Conservation (phyloP, 2,797 vertebrate genomes). For the Notolepis coatsorum region DNA sequence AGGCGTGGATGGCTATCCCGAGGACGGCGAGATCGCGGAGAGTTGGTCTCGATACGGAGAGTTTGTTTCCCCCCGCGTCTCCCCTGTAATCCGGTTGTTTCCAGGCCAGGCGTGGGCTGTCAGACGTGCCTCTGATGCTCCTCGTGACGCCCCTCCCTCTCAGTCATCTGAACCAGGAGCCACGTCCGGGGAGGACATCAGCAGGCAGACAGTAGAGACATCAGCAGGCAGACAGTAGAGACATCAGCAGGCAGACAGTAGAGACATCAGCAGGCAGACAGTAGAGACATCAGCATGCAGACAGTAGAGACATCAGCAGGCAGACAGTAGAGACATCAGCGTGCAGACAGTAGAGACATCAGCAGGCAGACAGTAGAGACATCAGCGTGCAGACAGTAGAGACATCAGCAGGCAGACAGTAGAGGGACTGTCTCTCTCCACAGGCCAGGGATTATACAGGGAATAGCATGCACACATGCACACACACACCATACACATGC, state of each 20-base stretch:
- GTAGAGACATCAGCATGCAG: constrained; percentile 36
- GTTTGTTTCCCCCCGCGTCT: too few species aligned
- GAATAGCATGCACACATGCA: too few species aligned
- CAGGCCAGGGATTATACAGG: constrained; percentile 41
- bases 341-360: too few species aligned
- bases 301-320: constrained; percentile 74
- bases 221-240: constrained; percentile 61
- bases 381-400: too few species aligned
- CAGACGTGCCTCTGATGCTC: constrained; percentile 53
- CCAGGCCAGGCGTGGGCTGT: neutral
- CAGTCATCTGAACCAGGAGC: constrained; percentile 63
- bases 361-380: constrained; percentile 59
- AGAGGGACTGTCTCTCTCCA: constrained; percentile 50
- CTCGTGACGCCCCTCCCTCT: constrained; percentile 61
- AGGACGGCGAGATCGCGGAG: too few species aligned
- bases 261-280: constrained; percentile 67
- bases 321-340: constrained; percentile 45
- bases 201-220: constrained; percentile 56
- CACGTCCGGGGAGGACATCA: constrained; percentile 62
- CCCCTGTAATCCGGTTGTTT: too few species aligned
- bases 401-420: constrained; percentile 68
- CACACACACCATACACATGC: constrained; percentile 2
- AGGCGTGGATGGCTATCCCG: too few species aligned
- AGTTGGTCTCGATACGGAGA: too few species aligned
- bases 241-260: constrained; percentile 68